Conservation (phyloP, 2,888 invertebrate species). For the Agonopterix arenella region DNA sequence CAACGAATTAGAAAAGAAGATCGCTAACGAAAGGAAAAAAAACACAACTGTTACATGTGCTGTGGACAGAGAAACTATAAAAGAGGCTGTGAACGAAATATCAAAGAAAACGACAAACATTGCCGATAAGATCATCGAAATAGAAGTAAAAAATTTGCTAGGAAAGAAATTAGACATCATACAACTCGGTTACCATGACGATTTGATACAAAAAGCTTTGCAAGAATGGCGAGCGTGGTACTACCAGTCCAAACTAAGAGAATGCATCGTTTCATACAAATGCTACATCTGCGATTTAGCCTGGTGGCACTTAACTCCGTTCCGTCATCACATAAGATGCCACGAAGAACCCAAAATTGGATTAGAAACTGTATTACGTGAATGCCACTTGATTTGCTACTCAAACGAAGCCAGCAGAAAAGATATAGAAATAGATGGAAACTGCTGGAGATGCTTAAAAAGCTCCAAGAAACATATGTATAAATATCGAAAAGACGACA, state of each 20-base stretch:
- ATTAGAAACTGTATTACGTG: slow-evolving; percentile 14
- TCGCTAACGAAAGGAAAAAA: no score
- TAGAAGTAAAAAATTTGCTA: slow-evolving; percentile 23
- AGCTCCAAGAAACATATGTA: no score
- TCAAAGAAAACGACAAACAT: slow-evolving; percentile 5
- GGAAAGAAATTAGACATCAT: slow-evolving; percentile 5
- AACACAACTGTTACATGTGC: no score
- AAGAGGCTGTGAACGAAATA: slow-evolving; percentile 6
- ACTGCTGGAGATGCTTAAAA: slow-evolving; percentile 34
- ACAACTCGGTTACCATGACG: slow-evolving; percentile 1
- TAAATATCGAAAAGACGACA: slow-evolving; percentile 1
- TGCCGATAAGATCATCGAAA: slow-evolving; percentile 23
- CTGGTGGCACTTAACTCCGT: slow-evolving; percentile 39
- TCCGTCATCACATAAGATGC: slow-evolving; percentile 26
- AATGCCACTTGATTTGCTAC: slow-evolving; percentile 26
- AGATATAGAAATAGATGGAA: slow-evolving; percentile 14
- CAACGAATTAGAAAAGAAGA: no score
- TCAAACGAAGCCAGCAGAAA: fast-evolving
- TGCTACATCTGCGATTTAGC: slow-evolving; percentile 37
- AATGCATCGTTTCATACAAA: slow-evolving; percentile 35
- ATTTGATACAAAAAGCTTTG: slow-evolving; percentile 18
- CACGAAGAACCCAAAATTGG: slow-evolving; percentile 11
- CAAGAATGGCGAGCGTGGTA: slow-evolving; percentile 24
- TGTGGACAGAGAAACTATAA: no score
- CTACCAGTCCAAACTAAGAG: slow-evolving; percentile 5